phyloP scores from a whole-genome alignment of 2,888 invertebrate species.

The Leucophenga montana region DNA sequence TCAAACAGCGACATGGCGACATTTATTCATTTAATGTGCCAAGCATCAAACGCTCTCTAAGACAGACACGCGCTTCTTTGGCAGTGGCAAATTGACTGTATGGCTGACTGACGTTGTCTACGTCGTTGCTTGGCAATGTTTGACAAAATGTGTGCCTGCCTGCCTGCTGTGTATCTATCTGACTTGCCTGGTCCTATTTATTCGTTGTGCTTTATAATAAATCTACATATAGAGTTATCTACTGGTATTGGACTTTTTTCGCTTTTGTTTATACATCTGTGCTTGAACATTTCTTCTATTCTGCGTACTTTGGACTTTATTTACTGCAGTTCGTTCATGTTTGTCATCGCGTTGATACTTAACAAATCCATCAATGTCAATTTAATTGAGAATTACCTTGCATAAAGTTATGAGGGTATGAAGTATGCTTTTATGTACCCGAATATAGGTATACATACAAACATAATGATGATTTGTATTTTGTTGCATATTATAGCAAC shows the following conservation, averaged over 20 bases:
- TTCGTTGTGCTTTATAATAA: no score
- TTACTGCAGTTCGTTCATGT: neutral
- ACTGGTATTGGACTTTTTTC: neutral
- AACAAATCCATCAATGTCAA: constrained; percentile 47
- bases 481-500: no score
- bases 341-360: constrained; percentile 16
- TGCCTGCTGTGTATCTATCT: neutral
- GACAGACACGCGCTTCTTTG: no score
- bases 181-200: neutral
- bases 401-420: neutral
- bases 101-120: neutral
- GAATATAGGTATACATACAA: no score
- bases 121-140: neutral
- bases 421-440: no score
- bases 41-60: no score
- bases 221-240: no score
- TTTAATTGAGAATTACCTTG: constrained; percentile 41
- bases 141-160: neutral
- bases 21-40: neutral
- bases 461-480: no score
- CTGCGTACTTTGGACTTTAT: neutral
- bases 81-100: neutral
- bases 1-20: neutral
- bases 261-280: neutral
- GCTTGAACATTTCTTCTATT: neutral